Percentiles rank a stretch among this genome's conserved stretches.
Conservation (phyloP, 2,113 vertebrate species). For the Saimiri boliviensis region DNA sequence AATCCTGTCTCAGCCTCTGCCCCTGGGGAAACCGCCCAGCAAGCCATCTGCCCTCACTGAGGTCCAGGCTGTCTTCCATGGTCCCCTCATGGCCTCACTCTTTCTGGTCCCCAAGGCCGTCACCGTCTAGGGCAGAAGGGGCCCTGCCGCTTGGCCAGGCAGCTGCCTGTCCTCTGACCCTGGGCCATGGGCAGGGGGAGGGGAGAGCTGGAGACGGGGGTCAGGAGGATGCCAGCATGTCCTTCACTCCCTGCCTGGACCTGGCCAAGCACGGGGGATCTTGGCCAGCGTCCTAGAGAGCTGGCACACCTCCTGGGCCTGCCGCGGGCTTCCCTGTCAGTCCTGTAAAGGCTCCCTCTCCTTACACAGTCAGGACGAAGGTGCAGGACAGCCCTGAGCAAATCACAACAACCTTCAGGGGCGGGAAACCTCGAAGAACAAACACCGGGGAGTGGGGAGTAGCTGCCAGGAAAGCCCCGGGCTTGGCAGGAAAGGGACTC, state of each 20-base stretch:
- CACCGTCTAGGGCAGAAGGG: not conserved
- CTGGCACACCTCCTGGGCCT: not conserved
- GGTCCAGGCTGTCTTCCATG: not conserved
- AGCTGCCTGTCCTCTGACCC: not conserved
- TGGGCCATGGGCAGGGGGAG: too few species aligned
- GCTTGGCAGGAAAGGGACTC: conserved; percentile 14
- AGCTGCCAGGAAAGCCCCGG: not conserved
- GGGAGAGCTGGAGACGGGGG: too few species aligned
- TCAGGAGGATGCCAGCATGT: accelerated
- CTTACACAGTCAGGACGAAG: not conserved
- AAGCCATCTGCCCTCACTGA: not conserved
- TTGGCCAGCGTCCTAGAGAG: too few species aligned
- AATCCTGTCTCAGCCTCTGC: not conserved
- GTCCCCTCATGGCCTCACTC: accelerated
- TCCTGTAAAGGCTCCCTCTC: not conserved
- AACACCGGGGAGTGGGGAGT: not conserved
- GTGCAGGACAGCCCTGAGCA: not conserved
- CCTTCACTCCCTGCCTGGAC: not conserved
- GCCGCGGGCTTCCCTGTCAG: not conserved
- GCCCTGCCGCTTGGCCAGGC: not conserved
- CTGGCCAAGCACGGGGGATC: accelerated
- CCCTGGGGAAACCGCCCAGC: not conserved
- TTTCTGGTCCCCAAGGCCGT: not conserved
- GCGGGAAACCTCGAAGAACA: not conserved
- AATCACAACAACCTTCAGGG: not conserved